Base-by-base conservation (phyloP, 2,888 invertebrate species). In the Corbicula japonica region DNA sequence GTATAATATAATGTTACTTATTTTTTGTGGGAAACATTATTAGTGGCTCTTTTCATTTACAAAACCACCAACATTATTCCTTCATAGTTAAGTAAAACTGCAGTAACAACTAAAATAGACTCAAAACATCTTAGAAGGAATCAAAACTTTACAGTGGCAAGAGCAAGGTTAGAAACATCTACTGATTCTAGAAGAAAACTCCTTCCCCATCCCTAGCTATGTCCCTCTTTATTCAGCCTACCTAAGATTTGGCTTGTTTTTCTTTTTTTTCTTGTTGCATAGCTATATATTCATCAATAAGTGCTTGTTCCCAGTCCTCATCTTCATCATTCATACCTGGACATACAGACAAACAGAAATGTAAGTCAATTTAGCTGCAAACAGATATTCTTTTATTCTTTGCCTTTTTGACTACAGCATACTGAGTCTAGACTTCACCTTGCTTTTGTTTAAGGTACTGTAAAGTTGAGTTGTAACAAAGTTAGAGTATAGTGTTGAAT, bases 241-340 rank as follows among this genome's bases (percentile, higher is more conserved):
- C 83, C 83, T 83, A 83, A 23, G 71, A 72, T 35, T 62, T 72
- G 66, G 76, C 46, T 48, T 71, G 63, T 34, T 69, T 52, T 34
- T 65, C 41, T 52, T 70, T 50, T 78, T 75, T 80, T 72, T 78
- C 81, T 68, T 73, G 65, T 76, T 80, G 78, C 72, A 81, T 76
- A 61, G 69, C 81, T 58, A 79, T 65, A 81, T 84, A 84, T 66
- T 84, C 84, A 76, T 76, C 84, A 79, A 84, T 84, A 46, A 84
- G 84, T 38, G 76, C 74, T 41, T 81, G 78, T 76, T 84, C 84
- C 84, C 84, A 84, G 56, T 84, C 84, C 66, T 83, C 80, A 71
- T 83, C 83, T 26, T 79, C 82, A 71, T 70, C 75, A 78, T 78
- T 78, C 21, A 46, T 48, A 74, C 76, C 76, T 77, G 72, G 23